Evolutionary conservation across 2,113 vertebrate species (phyloP).

Genomic region (Seriola quinqueradiata): DNA sequence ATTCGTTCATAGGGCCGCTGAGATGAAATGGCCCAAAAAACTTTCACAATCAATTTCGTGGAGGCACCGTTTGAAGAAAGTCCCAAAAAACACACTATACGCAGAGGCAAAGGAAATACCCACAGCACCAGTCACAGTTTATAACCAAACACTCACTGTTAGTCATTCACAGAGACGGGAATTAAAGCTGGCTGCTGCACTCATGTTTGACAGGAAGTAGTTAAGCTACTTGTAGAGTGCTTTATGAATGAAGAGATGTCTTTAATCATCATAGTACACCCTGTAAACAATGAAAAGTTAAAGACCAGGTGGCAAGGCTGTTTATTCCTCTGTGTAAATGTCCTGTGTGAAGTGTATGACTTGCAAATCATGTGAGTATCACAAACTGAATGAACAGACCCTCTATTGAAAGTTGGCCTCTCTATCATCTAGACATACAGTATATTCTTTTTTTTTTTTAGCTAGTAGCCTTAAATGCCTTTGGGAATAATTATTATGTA

Average conservation of each 20-base stretch:
- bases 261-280: conserved; percentile 42
- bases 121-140: conserved; percentile 65
- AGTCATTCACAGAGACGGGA: conserved; percentile 61
- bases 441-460: neutral
- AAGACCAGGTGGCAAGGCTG: conserved; percentile 34
- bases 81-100: conserved; percentile 49
- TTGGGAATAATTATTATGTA: neutral
- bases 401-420: conserved; percentile 6
- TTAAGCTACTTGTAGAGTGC: conserved; percentile 39
- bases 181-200: conserved; percentile 12
- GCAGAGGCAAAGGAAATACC: conserved; percentile 68
- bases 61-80: conserved; percentile 46
- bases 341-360: conserved; percentile 25
- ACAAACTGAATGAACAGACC: conserved; percentile 13
- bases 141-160: conserved; percentile 47
- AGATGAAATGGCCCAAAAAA: conserved; percentile 35
- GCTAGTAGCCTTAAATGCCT: neutral
- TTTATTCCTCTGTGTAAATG: conserved; percentile 32
- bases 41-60: conserved; percentile 47
- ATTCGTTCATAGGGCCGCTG: conserved; percentile 38
- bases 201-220: conserved; percentile 61
- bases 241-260: conserved; percentile 34
- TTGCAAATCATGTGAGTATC: conserved; percentile 33
- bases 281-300: conserved; percentile 37
- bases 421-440: neutral